Conservation (phyloP, 2,888 invertebrate genomes). For the Dysmachus trigonus region DNA sequence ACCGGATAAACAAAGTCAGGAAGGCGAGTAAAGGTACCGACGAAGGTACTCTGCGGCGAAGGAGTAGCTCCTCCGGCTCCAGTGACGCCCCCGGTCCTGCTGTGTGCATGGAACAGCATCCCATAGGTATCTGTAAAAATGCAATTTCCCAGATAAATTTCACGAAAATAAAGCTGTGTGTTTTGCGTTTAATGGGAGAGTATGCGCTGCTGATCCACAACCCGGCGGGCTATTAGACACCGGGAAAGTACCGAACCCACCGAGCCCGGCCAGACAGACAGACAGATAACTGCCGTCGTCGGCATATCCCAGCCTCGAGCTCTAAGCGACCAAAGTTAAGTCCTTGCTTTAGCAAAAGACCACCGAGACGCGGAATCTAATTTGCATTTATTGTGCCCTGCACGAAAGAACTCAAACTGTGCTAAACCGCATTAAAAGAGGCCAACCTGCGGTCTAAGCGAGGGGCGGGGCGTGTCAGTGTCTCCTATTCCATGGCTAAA, state of each 20-base stretch:
- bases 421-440: constrained; percentile 6
- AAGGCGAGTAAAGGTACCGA: background rate
- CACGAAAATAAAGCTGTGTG: constrained; percentile 42
- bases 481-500: background rate
- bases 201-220: constrained; percentile 13
- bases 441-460: background rate
- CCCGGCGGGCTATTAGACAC: constrained; percentile 9
- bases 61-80: background rate
- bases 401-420: constrained; percentile 32
- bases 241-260: constrained; percentile 26
- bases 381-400: constrained; percentile 48
- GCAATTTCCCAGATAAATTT: constrained; percentile 48
- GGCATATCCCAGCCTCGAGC: constrained; percentile 14
- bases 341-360: constrained; percentile 25
- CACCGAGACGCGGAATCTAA: constrained; percentile 44
- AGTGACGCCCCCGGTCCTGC: background rate
- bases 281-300: constrained; percentile 45
- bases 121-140: constrained; percentile 44
- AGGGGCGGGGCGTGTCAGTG: background rate
- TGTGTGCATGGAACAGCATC: background rate
- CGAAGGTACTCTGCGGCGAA: background rate
- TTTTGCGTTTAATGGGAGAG: constrained; percentile 3
- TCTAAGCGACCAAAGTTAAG: constrained; percentile 34
- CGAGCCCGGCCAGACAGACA: constrained; percentile 44
- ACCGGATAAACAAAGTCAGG: constrained; percentile 10